Base-by-base conservation (phyloP, 2,797 vertebrate species). In the Melanogrammus aeglefinus region DNA sequence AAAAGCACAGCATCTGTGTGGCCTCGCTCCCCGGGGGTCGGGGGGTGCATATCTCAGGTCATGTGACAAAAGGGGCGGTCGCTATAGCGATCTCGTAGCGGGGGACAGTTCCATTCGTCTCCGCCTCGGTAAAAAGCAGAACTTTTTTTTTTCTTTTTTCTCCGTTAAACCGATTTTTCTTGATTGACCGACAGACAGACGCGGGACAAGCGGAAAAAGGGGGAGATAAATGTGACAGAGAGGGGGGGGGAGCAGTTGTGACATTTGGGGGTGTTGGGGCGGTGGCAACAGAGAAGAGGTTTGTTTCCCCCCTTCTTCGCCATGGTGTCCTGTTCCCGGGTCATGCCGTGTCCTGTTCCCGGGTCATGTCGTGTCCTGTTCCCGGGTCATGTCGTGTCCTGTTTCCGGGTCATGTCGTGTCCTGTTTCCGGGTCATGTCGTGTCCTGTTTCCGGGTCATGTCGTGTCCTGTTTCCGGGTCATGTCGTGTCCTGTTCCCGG, bases 171-270 rank as follows among this genome's bases (percentile, higher is more conserved):
- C 80, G 83, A 89, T 83, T 84, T 89, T 39, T 74, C n/a, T 41
- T 92, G 88, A 88, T 93, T 91, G 81, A 87, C 91, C 85, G 85
- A 93, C 91, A 92, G 90, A 90, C 92, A 91, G 83, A 91, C 69
- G 82, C 82, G 86, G 87, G 86, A 91, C 86, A 91, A 90, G 82
- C 87, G 91, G 27, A 35, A 57, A 75, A 16, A 24, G 51, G 82
- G 29, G 24, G 16, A 5, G 21, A 66, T 70, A n/a, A 35, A 77
- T 21, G 72, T 6, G 74, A 66, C 9, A 5, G 4, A 29, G 29
- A 70, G 12, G 24, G 33, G 33, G 33, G 12, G 10, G 18, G 9
- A 12, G 27, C 2, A 38, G 41, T 14, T 44, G 41, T 44, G 41
- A 13, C 41, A 1, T 1, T 35, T 35, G 24, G 24, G 10, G 41